Evolutionary conservation across 2,888 invertebrate species (phyloP).

Genomic region (Orgyia antiqua): DNA sequence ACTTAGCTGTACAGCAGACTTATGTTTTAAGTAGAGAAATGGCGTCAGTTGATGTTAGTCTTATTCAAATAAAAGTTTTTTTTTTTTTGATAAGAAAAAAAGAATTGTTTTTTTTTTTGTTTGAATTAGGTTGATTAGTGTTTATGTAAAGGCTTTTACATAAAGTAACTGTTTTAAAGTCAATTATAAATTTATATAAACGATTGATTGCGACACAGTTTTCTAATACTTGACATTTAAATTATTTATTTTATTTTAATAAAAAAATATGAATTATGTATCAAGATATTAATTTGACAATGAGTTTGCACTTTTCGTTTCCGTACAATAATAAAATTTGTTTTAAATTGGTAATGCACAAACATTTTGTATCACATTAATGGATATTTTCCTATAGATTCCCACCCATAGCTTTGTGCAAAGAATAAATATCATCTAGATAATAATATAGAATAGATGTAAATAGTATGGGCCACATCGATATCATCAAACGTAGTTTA

Average conservation of each 20-base stretch:
- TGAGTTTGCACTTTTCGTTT: too few species aligned
- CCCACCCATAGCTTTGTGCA: conserved; percentile 18
- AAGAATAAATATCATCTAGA: conserved; percentile 21
- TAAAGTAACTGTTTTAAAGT: conserved; percentile 24
- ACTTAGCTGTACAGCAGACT: too few species aligned
- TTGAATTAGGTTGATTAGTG: conserved; percentile 10
- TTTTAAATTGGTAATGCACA: too few species aligned
- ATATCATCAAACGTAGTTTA: conserved; percentile 22
- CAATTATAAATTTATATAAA: conserved; percentile 25
- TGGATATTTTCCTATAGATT: conserved; percentile 14
- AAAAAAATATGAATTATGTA: too few species aligned
- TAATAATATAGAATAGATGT: conserved; percentile 31
- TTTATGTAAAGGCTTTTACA: conserved; percentile 9
- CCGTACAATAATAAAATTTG: too few species aligned
- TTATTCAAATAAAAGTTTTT: too few species aligned
- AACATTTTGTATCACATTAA: too few species aligned
- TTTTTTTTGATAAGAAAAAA: too few species aligned
- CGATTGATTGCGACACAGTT: too few species aligned
- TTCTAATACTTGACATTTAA: too few species aligned
- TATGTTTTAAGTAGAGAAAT: conserved; percentile 19
- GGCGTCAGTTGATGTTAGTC: conserved; percentile 11
- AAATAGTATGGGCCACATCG: conserved; percentile 32
- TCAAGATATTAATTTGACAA: too few species aligned
- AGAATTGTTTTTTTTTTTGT: conserved; percentile 2
- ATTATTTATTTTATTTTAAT: too few species aligned